phyloP scores from a whole-genome alignment of 2,888 invertebrate species.

The Pocota personata region DNA sequence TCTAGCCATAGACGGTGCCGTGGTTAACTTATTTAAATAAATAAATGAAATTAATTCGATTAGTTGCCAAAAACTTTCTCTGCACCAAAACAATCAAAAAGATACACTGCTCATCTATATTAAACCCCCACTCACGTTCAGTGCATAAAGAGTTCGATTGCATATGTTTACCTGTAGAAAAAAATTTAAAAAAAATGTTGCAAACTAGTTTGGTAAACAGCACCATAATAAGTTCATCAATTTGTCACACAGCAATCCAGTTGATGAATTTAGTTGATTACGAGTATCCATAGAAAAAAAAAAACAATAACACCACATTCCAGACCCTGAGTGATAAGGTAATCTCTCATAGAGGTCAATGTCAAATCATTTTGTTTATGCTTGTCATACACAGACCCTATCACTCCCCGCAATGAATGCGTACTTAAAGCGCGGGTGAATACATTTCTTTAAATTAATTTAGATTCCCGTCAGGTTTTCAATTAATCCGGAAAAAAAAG shows the following conservation, averaged over 20 bases:
- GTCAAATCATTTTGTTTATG: slow-evolving; percentile 44
- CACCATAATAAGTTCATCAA: background rate
- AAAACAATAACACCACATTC: background rate
- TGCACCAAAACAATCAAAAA: background rate
- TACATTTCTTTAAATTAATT: slow-evolving; percentile 6
- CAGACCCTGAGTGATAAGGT: slow-evolving; percentile 1
- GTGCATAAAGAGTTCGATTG: slow-evolving; percentile 2
- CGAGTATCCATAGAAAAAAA: background rate
- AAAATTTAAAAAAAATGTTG: background rate
- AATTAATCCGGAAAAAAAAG: slow-evolving; percentile 1
- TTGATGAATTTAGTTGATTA: slow-evolving; percentile 1
- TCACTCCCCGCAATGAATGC: no score
- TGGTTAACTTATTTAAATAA: background rate
- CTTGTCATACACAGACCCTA: slow-evolving; percentile 12
- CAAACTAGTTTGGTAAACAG: slow-evolving; percentile 29
- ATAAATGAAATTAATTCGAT: background rate
- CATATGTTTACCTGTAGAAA: slow-evolving; percentile 3
- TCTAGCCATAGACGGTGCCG: no score
- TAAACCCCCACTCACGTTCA: background rate
- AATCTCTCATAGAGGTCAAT: slow-evolving; percentile 40
- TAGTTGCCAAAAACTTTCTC: slow-evolving; percentile 31
- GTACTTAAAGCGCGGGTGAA: background rate
- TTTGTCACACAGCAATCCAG: slow-evolving; percentile 14
- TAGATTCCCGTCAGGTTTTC: slow-evolving; percentile 30
- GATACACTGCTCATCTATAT: background rate